Evolutionary conservation across 1,140 invertebrate genomes (phyloP).

Genomic region (Uloborus diversus): DNA sequence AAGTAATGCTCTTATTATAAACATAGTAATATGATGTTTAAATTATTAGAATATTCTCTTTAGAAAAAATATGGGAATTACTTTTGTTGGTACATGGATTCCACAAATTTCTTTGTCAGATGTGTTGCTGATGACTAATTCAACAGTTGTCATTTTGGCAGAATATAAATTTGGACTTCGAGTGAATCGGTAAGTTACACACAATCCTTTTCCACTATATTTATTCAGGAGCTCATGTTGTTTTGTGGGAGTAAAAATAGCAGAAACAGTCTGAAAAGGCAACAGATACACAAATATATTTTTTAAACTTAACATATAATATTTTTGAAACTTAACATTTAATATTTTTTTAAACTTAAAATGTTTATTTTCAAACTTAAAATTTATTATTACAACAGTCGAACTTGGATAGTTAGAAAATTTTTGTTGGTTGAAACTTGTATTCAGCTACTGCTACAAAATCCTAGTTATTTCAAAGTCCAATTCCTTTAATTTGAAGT

Average conservation of each 20-base stretch:
- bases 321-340: too few relatives aligned
- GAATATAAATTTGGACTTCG: constrained; percentile 87
- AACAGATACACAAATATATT: not conserved
- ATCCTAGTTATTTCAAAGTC: too few relatives aligned
- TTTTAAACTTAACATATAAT: not conserved
- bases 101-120: constrained; percentile 74
- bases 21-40: not conserved
- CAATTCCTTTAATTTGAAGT: too few relatives aligned
- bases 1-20: not conserved
- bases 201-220: constrained; percentile 79
- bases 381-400: too few relatives aligned
- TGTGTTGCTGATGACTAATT: constrained; percentile 83
- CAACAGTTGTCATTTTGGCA: constrained; percentile 82
- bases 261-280: constrained; percentile 64
- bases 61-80: constrained; percentile 62
- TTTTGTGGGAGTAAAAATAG: constrained; percentile 73
- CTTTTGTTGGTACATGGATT: constrained; percentile 79
- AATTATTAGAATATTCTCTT: not conserved
- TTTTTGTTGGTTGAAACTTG: too few relatives aligned
- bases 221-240: constrained; percentile 80
- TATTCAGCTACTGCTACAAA: too few relatives aligned
- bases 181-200: constrained; percentile 78
- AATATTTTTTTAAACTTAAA: too few relatives aligned
- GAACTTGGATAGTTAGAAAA: too few relatives aligned
- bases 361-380: too few relatives aligned